phyloP scores from a whole-genome alignment of 1,140 invertebrate genomes.

The Drosophila murphyi region DNA sequence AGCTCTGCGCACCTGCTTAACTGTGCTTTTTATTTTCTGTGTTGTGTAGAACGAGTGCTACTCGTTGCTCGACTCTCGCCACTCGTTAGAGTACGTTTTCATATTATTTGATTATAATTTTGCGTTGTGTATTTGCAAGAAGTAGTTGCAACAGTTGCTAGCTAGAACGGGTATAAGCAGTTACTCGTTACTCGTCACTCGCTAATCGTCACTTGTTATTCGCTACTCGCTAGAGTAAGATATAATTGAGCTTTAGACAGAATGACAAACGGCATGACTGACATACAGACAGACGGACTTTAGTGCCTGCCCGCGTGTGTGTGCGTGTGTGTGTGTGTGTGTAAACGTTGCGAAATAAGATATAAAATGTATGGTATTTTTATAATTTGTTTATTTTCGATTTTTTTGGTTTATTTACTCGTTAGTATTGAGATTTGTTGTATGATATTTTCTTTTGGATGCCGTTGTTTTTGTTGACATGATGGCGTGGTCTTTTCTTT shows the following conservation, averaged over 20 bases:
- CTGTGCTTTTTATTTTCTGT: conserved; percentile 25
- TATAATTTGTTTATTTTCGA: conserved; percentile 7
- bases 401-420: conserved; percentile 11
- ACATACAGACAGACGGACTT: conserved; percentile 34
- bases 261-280: conserved; percentile 15
- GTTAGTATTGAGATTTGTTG: neutral
- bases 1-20: conserved; percentile 37
- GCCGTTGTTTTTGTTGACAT: conserved; percentile 72
- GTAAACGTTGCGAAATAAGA: conserved; percentile 5
- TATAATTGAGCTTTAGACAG: conserved; percentile 25
- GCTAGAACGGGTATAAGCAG: neutral
- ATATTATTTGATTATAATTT: neutral
- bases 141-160: conserved; percentile 5
- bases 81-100: neutral
- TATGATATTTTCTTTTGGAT: conserved; percentile 37
- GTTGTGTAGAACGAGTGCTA: conserved; percentile 17
- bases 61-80: conserved; percentile 1
- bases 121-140: neutral
- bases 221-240: conserved; percentile 10
- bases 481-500: conserved; percentile 56
- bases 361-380: conserved; percentile 2
- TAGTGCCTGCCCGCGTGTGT: conserved; percentile 61
- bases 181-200: conserved; percentile 4
- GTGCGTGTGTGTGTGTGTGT: conserved; percentile 18
- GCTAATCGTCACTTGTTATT: conserved; percentile 6